Evolutionary conservation across 2,888 invertebrate genomes (phyloP).

Genomic region (Micoletzkya japonica): DNA sequence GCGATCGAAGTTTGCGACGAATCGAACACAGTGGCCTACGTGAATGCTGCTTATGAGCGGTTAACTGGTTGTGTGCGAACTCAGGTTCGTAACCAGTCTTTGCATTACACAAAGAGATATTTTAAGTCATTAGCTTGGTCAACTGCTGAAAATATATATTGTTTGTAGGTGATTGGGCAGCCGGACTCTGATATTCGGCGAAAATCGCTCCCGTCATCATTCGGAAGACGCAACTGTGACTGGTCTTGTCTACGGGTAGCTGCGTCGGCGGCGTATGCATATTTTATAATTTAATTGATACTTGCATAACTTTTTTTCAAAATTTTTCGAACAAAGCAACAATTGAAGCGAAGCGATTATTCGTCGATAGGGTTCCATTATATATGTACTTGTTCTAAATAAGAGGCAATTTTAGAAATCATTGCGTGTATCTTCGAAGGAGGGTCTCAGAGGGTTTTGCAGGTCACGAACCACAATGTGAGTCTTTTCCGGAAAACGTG

Average conservation of each 20-base stretch:
- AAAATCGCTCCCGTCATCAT: slow-evolving; percentile 27
- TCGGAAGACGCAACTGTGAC: slow-evolving; percentile 20
- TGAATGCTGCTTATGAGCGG: slow-evolving; percentile 67
- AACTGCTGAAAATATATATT: neutral
- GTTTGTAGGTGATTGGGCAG: slow-evolving; percentile 39
- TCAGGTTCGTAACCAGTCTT: slow-evolving; percentile 63
- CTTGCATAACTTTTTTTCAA: too few relatives aligned
- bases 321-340: too few relatives aligned
- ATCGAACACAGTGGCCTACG: slow-evolving; percentile 65
- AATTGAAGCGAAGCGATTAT: too few relatives aligned
- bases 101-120: neutral
- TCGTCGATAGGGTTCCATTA: too few relatives aligned
- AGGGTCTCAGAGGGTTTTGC: slow-evolving; percentile 52
- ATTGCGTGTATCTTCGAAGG: slow-evolving; percentile 62
- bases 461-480: slow-evolving; percentile 23
- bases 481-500: neutral
- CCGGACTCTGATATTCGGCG: slow-evolving; percentile 36
- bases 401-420: slow-evolving; percentile 42
- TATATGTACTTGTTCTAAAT: too few relatives aligned
- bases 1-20: slow-evolving; percentile 63
- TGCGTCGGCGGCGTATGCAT: slow-evolving; percentile 7
- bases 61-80: slow-evolving; percentile 65
- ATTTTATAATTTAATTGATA: too few relatives aligned
- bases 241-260: slow-evolving; percentile 27
- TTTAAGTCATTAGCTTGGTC: neutral